Conservation (phyloP, 2,888 invertebrate genomes). For the Thecophora atra region DNA sequence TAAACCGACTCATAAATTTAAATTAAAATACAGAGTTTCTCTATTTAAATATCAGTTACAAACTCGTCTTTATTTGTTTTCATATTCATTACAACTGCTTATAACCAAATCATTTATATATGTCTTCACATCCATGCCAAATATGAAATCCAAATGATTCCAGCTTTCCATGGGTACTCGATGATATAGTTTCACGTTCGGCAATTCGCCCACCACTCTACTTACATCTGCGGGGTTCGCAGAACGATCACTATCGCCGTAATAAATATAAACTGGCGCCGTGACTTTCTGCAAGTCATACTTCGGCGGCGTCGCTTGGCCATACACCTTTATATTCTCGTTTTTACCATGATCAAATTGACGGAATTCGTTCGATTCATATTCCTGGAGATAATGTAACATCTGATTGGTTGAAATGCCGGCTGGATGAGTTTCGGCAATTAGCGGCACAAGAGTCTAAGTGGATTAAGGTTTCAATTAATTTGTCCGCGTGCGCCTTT, state of each 20-base stretch:
- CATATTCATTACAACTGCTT: conserved; percentile 2
- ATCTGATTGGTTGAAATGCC: conserved; percentile 44
- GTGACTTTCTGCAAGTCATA: conserved; percentile 66
- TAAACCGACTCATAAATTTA: no score
- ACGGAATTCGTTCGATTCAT: conserved; percentile 39
- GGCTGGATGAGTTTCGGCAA: conserved; percentile 45
- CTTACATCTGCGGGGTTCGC: conserved; percentile 62
- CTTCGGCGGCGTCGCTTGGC: conserved; percentile 61
- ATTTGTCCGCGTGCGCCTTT: no score
- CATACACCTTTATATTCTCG: conserved; percentile 62
- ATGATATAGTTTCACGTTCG: conserved; percentile 48
- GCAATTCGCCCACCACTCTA: conserved; percentile 46
- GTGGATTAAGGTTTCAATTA: not conserved
- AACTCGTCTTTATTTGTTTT: no score
- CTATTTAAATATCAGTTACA: no score
- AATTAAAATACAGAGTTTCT: no score
- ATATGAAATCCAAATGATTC: conserved; percentile 45
- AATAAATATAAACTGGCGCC: conserved; percentile 68
- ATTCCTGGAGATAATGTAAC: conserved; percentile 45
- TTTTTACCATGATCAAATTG: conserved; percentile 43
- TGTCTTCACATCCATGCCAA: conserved; percentile 42
- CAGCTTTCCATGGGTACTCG: conserved; percentile 42
- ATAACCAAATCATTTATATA: conserved; percentile 34
- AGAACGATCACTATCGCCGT: conserved; percentile 66
- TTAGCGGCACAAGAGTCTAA: conserved; percentile 38